Base-by-base conservation (phyloP, 2,888 invertebrate genomes). In the Tenthredo amoena region DNA sequence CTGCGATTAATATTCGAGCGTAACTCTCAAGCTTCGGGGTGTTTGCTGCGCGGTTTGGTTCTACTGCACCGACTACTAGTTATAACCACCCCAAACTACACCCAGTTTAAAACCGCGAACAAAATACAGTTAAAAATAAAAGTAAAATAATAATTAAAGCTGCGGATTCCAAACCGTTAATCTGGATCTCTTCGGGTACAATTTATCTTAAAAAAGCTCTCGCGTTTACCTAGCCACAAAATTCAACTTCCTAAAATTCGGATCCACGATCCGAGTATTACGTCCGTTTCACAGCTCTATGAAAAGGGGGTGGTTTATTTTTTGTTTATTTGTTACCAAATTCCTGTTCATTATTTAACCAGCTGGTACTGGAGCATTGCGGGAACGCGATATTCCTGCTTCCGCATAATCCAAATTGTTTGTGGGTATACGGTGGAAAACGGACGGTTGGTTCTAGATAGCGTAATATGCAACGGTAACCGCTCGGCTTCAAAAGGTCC, bases 1-100 rank as follows among this genome's bases (percentile, higher is more conserved):
- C 90, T 91, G 89, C 91, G 91, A 91, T 91, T 91, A 91, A 91
- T 91, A 91, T 91, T 91, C 91, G 81, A 81, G 81, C 50, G 37
- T 50, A 62, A 58, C 62, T 62, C 81, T 62, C 58, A 37, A n/a
- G 81, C 81, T 58, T 15, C 62, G 62, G 81, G 81, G 58, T 81
- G 62, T 81, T 81, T 81, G 81, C 81, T 81, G 81, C 81, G 58
- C 15, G 62, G 37, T 81, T 37, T 81, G 50, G 40, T 31, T 62
- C 31, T 15, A 21, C 77, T 62, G 31, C 58, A 6, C 15, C 62
- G 21, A 40, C 62, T 37, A 37, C 62, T 40, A 21, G 40, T 43
- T 37, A 40, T 74, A 15, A 18, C 12, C 74, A 40, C 43, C 40
- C 74, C 0, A 74, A 40, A 43, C 62, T 26, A 62, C 26, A 34